A percentile compares a stretch with the other conserved stretches of the same genome.
phyloP scores from a whole-genome alignment of 2,113 vertebrate species.

The Abramis brama region DNA sequence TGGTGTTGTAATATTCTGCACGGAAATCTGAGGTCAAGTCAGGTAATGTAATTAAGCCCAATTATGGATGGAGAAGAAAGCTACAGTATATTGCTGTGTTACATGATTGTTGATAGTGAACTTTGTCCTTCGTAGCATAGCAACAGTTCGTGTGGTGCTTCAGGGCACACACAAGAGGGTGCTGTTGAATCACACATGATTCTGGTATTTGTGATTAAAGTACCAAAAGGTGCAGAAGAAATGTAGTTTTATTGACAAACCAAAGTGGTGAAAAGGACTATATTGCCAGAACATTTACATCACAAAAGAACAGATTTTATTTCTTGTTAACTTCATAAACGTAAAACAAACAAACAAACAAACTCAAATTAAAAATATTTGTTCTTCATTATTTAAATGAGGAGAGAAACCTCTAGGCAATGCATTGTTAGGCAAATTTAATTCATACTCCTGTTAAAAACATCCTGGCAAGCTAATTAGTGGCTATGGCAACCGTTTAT shows the following conservation, averaged over 20 bases:
- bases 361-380: background rate
- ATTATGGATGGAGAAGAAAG: background rate
- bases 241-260: background rate
- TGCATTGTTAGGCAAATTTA: constrained; percentile 31
- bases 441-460: constrained; percentile 32
- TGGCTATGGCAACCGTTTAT: constrained; percentile 57
- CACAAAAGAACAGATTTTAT: background rate
- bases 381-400: constrained; percentile 32
- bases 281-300: constrained; percentile 15
- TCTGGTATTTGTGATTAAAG: background rate
- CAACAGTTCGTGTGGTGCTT: background rate
- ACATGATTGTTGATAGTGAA: background rate
- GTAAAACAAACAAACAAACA: constrained; percentile 16
- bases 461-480: constrained; percentile 49
- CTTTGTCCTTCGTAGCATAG: background rate
- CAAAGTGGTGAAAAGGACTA: background rate
- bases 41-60: background rate
- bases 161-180: constrained; percentile 39
- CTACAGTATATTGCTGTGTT: background rate
- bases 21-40: background rate
- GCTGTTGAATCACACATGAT: constrained; percentile 44
- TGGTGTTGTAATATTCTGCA: background rate
- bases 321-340: background rate
- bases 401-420: constrained; percentile 26
- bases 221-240: background rate